These are phyloP conservation scores for Chalcis sispes DNA, from an alignment of 2,888 invertebrate genomes.

Conservation along the genomic window DNA sequence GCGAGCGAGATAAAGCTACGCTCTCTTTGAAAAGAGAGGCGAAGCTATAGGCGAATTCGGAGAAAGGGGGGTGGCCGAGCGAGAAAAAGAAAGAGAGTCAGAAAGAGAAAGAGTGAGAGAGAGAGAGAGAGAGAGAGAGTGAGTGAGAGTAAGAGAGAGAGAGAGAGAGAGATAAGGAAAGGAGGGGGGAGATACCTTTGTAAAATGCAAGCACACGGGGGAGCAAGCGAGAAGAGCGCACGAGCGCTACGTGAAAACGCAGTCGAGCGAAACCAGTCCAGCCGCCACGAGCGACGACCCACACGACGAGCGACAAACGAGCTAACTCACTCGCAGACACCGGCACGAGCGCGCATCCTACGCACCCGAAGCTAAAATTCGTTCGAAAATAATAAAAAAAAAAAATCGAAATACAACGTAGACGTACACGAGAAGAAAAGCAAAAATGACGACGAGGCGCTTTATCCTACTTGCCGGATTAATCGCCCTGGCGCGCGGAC, in stretches of 20 bases:
- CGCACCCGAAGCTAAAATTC: too few relatives aligned
- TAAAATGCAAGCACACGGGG: constrained; percentile 65
- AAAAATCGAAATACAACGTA: too few relatives aligned
- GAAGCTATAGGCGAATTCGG: constrained; percentile 55
- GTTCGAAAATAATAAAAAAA: too few relatives aligned
- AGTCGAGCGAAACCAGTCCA: constrained; percentile 70
- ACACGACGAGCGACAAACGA: not conserved
- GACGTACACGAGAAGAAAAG: not conserved
- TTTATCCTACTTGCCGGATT: constrained; percentile 23
- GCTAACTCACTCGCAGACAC: not conserved
- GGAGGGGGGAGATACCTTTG: constrained; percentile 61
- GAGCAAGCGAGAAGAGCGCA: constrained; percentile 44
- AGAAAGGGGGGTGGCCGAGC: constrained; percentile 50
- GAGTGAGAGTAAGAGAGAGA: constrained; percentile 62
- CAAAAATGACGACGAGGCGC: constrained; percentile 19
- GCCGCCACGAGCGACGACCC: constrained; percentile 56
- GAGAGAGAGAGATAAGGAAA: too few relatives aligned
- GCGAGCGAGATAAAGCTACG: not conserved
- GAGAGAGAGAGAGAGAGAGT: constrained; percentile 49
- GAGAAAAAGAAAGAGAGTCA: constrained; percentile 64
- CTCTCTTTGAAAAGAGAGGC: too few relatives aligned
- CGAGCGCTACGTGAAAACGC: constrained; percentile 65
- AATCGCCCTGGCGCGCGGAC: constrained; percentile 39
- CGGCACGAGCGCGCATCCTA: not conserved
- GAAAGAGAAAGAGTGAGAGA: constrained; percentile 1